Evolutionary conservation across 2,797 vertebrate genomes (phyloP), one percentile per base, ranked within the genome.

Genomic region (Sphaeramia orbicularis): DNA sequence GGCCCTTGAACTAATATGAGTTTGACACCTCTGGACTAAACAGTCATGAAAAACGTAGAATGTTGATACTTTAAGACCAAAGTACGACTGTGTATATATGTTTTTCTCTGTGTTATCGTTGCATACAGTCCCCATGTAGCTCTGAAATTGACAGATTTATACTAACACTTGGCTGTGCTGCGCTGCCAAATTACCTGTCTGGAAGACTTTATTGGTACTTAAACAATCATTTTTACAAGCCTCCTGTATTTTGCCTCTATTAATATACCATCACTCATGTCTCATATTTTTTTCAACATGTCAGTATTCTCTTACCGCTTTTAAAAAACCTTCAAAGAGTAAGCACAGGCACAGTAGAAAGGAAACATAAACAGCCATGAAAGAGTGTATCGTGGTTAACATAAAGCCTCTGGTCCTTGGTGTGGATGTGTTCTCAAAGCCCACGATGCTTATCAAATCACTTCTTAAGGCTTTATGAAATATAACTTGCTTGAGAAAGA

Each of bases 161-260:
- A 72, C 43, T 40, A 57, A 78, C 72, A 70, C 65, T 83, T 58
- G 70, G 57, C 73, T 45, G 11, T 55, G 73, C 76, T 12, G n/a
- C 30, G 41, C 63, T 84, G 79, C 83, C 78, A 87, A 84, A 87
- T 89, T 63, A 85, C 80, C 80, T 87, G 75, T 78, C 79, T 44
- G 41, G 35, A 66, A 42, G 86, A 74, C 36, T 91, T 89, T 84
- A 86, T 81, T 77, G 77, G 59, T 78, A 78, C 79, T 91, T 86
- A 83, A 85, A 84, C 71, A 71, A 83, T 86, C 71, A 86, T 90
- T 90, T 85, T 86, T 71, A 62, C 71, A 65, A 76, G 75, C 78
- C 60, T 50, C 19, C 65, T 71, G 60, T 75, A 74, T 84, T 81
- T 80, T 49, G 15, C 47, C 50, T 35, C 63, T 62, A 72, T 83